Conservation (phyloP, 1,140 invertebrate genomes). For the Philopotamus ludificatus region DNA sequence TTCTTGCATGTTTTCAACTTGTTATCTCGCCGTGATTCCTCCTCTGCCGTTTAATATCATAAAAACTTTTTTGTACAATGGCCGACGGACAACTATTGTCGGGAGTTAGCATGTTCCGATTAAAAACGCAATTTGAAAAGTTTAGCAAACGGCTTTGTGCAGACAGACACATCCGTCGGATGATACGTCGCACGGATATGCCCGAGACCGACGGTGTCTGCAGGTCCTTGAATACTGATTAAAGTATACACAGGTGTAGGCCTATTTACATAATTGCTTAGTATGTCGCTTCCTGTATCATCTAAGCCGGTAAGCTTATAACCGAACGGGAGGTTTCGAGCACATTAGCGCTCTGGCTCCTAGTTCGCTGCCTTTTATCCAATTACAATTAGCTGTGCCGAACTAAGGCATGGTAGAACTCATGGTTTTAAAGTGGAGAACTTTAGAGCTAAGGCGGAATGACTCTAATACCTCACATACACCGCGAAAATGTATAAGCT, state of each 20-base stretch:
- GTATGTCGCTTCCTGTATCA: not conserved
- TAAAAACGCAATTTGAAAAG: not conserved
- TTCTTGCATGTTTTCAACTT: conserved; percentile 33
- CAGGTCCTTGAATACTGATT: not conserved
- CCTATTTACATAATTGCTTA: not conserved
- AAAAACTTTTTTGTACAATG: conserved; percentile 15
- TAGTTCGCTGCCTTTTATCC: not conserved
- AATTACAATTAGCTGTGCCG: not conserved
- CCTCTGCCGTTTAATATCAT: conserved; percentile 8
- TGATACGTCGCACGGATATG: not conserved
- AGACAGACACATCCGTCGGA: not conserved
- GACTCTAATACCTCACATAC: too few species aligned
- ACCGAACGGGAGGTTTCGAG: not conserved
- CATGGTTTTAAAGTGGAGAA: too few species aligned
- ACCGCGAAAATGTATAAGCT: too few species aligned
- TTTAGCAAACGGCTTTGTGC: not conserved
- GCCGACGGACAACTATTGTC: too few species aligned
- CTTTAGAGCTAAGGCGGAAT: too few species aligned
- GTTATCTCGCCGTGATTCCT: conserved; percentile 15
- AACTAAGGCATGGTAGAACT: too few species aligned
- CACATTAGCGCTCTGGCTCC: not conserved
- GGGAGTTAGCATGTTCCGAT: too few species aligned
- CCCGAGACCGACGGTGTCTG: not conserved
- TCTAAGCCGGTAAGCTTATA: not conserved
- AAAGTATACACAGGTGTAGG: not conserved